A percentile compares a stretch with the other conserved stretches of the same genome.
Conservation (phyloP, 2,888 invertebrate genomes). For the Gortyna flavago region DNA sequence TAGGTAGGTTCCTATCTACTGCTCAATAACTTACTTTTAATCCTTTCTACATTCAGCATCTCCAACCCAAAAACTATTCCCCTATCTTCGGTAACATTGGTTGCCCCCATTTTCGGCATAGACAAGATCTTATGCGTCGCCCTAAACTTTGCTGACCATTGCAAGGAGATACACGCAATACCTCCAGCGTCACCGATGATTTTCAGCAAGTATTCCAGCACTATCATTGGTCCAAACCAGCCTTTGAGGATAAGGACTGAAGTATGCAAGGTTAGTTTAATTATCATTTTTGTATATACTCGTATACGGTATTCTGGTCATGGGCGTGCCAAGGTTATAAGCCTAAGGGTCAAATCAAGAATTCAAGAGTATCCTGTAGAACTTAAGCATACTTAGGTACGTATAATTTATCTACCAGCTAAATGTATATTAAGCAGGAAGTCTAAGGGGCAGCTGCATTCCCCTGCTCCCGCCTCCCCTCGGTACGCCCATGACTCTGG, state of each 20-base stretch:
- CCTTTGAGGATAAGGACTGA: constrained; percentile 87
- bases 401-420: background rate
- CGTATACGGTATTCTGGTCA: background rate
- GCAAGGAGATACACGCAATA: constrained; percentile 93
- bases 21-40: background rate
- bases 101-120: constrained; percentile 94
- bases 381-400: background rate
- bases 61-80: constrained; percentile 56
- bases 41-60: constrained; percentile 17
- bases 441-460: background rate
- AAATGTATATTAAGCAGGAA: no score
- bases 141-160: constrained; percentile 96
- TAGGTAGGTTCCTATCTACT: background rate
- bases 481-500: background rate
- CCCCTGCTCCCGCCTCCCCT: no score
- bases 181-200: constrained; percentile 94
- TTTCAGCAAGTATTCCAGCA: constrained; percentile 93
- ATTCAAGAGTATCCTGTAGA: background rate
- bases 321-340: background rate
- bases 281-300: background rate
- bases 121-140: constrained; percentile 96
- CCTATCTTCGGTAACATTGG: constrained; percentile 89
- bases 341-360: background rate
- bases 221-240: constrained; percentile 93
- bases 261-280: constrained; percentile 20